Conservation (phyloP, 2,797 vertebrate genomes). For the Danio jaintianensis region DNA sequence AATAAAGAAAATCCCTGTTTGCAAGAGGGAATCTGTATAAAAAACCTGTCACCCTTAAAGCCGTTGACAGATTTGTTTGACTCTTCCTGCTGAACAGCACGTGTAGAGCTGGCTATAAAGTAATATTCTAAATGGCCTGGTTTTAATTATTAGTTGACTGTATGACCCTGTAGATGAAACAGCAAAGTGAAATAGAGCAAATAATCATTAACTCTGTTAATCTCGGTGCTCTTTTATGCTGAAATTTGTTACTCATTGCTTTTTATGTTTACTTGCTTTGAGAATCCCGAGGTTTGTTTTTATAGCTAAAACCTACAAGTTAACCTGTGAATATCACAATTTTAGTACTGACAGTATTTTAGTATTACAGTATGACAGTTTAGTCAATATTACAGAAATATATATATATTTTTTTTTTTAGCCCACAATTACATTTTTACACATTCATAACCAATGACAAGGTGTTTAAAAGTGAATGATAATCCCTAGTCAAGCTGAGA, state of each 20-base stretch:
- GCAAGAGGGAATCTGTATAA: not conserved
- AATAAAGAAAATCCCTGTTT: constrained; percentile 53
- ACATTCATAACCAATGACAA: not conserved
- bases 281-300: not conserved
- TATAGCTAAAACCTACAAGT: not conserved
- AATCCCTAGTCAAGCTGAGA: not conserved
- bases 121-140: not conserved
- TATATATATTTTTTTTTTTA: not conserved
- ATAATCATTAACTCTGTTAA: constrained; percentile 71
- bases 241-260: constrained; percentile 46
- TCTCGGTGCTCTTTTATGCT: constrained; percentile 45
- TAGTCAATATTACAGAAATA: too few relatives aligned
- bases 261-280: constrained; percentile 38
- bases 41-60: constrained; percentile 4
- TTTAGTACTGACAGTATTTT: not conserved
- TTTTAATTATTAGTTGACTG: constrained; percentile 66
- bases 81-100: not conserved
- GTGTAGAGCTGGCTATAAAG: not conserved
- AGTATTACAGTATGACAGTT: too few relatives aligned
- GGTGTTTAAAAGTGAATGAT: not conserved
- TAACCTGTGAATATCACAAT: not conserved
- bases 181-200: constrained; percentile 57
- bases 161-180: constrained; percentile 53
- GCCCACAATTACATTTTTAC: not conserved
- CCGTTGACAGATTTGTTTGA: constrained; percentile 19